phyloP scores from a whole-genome alignment of 2,888 invertebrate species.

The Malacosoma neustria region DNA sequence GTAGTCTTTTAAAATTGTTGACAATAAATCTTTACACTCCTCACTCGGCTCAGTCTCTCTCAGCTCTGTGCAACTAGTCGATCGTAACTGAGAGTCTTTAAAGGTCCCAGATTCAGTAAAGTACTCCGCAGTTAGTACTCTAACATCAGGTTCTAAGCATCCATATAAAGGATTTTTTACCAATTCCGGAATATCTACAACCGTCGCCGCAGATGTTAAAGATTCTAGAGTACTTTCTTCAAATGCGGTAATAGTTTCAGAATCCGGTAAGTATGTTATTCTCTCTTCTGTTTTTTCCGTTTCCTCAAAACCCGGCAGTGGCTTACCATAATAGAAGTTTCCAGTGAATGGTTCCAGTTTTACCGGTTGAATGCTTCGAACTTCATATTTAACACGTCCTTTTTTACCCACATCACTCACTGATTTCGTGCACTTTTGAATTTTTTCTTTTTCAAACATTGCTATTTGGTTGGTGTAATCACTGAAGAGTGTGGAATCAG shows the following conservation, averaged over 20 bases:
- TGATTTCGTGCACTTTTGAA: slow-evolving; percentile 53
- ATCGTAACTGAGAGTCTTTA: slow-evolving; percentile 54
- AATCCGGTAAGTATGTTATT: slow-evolving; percentile 59
- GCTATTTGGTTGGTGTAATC: slow-evolving; percentile 66
- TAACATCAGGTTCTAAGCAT: slow-evolving; percentile 43
- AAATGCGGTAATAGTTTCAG: slow-evolving; percentile 54
- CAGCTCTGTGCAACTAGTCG: slow-evolving; percentile 58
- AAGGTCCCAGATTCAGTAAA: slow-evolving; percentile 38
- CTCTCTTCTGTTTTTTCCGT: slow-evolving; percentile 54
- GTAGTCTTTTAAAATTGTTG: slow-evolving; percentile 55
- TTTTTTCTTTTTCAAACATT: slow-evolving; percentile 54
- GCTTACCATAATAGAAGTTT: slow-evolving; percentile 65
- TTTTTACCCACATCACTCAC: slow-evolving; percentile 56
- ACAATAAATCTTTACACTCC: slow-evolving; percentile 34
- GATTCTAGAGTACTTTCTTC: slow-evolving; percentile 53
- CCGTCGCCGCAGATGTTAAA: slow-evolving; percentile 44
- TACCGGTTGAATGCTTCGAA: slow-evolving; percentile 51
- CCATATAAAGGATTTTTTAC: slow-evolving; percentile 62
- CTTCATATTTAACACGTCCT: slow-evolving; percentile 47
- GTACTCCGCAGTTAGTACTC: slow-evolving; percentile 39
- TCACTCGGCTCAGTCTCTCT: slow-evolving; percentile 46
- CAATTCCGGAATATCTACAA: slow-evolving; percentile 50
- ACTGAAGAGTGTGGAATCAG: slow-evolving; percentile 68
- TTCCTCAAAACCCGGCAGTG: slow-evolving; percentile 53
- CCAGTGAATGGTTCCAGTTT: slow-evolving; percentile 60